Conservation (phyloP, 2,888 invertebrate genomes). For the Tipula vernalis region DNA sequence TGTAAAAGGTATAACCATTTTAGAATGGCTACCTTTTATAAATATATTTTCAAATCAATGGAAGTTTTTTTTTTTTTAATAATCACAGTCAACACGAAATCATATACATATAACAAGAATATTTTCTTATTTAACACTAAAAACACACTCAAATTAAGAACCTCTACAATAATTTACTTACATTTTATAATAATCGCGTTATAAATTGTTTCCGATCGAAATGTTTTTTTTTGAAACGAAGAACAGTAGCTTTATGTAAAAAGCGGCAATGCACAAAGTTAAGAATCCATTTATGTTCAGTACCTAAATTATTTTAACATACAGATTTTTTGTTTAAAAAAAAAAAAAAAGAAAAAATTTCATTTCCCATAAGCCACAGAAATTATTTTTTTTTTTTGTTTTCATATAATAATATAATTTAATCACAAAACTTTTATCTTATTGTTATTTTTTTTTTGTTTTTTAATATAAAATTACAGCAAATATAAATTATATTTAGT, state of each 20-base stretch:
- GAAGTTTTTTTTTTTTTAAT: neutral
- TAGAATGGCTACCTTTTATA: neutral
- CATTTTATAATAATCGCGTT: neutral
- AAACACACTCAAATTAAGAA: neutral
- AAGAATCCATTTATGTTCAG: neutral
- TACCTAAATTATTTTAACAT: neutral
- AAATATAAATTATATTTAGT: neutral
- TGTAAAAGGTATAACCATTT: neutral
- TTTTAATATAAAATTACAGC: neutral
- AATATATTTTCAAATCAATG: neutral
- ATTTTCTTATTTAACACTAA: neutral
- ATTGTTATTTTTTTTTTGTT: neutral
- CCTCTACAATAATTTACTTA: neutral
- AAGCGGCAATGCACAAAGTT: neutral
- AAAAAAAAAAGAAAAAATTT: neutral
- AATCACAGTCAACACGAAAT: conserved; percentile 4
- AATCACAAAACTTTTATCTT: neutral
- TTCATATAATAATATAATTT: neutral
- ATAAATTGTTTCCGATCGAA: neutral
- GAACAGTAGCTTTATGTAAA: neutral
- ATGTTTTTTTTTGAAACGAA: neutral
- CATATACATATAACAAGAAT: neutral
- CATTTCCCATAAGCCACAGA: neutral
- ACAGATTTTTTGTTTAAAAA: neutral
- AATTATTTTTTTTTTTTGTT: neutral